Percentiles rank a stretch among this genome's conserved stretches.
These are phyloP conservation scores for Metacarcinus magister DNA, from an alignment of 2,888 invertebrate genomes.

Conservation along the genomic window DNA sequence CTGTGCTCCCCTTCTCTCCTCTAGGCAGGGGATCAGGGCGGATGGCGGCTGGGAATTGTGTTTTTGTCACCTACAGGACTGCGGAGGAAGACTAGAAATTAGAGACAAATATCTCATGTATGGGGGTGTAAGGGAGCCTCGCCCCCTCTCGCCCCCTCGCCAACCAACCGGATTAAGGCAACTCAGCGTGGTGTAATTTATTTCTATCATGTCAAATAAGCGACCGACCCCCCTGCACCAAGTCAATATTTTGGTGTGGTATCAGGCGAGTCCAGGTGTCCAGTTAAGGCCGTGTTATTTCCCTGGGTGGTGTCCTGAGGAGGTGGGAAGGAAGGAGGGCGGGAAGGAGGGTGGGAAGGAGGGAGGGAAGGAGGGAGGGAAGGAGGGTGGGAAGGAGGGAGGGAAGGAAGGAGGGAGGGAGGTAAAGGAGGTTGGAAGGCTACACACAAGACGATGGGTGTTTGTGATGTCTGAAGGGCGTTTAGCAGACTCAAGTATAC, in stretches of 20 bases:
- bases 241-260: slow-evolving; percentile 66
- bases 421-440: neutral
- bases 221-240: slow-evolving; percentile 34
- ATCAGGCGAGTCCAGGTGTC: slow-evolving; percentile 57
- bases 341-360: neutral
- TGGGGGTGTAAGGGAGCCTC: neutral
- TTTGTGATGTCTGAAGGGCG: neutral
- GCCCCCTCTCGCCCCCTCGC: neutral
- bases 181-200: slow-evolving; percentile 65
- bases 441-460: neutral
- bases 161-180: slow-evolving; percentile 60
- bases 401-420: neutral
- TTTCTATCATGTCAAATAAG: slow-evolving; percentile 71
- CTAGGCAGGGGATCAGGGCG: slow-evolving; percentile 10
- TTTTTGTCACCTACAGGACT: slow-evolving; percentile 59
- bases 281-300: slow-evolving; percentile 35
- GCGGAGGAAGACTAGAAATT: slow-evolving; percentile 56
- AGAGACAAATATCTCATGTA: slow-evolving; percentile 62
- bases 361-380: neutral
- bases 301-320: neutral
- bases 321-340: neutral
- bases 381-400: neutral
- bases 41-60: slow-evolving; percentile 52
- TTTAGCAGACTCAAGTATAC: neutral
- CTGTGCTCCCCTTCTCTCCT: neutral